Evolutionary conservation across 2,797 vertebrate genomes (phyloP).

Genomic region (Myotis findleyi): DNA sequence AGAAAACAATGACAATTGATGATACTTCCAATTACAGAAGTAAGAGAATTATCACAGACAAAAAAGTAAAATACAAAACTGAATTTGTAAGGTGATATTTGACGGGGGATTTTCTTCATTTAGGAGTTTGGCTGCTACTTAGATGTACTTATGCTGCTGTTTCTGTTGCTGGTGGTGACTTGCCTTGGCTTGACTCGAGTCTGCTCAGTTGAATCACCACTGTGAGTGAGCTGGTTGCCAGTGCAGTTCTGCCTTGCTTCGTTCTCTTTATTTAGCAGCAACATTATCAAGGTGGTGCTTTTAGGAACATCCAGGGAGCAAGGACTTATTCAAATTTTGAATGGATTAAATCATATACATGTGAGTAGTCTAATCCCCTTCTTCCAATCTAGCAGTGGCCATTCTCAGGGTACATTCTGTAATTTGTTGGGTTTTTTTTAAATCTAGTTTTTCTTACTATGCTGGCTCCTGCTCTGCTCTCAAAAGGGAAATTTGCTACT

Average conservation of each 20-base stretch:
- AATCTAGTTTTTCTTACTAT: not conserved
- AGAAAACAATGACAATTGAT: not conserved
- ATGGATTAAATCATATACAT: not conserved
- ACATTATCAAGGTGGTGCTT: not conserved
- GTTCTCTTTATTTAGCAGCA: not conserved
- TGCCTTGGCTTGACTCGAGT: not conserved
- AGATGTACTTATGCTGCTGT: not conserved
- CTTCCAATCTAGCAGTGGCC: not conserved
- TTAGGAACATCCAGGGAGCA: not conserved
- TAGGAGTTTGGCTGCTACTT: not conserved
- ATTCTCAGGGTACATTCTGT: not conserved
- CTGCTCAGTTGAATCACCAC: not conserved
- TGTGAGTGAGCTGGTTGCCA: not conserved
- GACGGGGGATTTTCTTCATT: conserved; percentile 16
- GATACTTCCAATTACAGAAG: not conserved
- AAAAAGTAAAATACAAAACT: not conserved
- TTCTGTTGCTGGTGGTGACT: not conserved
- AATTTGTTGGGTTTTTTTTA: not conserved
- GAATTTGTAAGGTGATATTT: not conserved
- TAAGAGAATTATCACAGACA: not conserved
- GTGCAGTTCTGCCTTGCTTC: not conserved
- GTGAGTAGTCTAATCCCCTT: not conserved
- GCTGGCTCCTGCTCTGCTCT: not conserved
- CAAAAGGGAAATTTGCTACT: not conserved
- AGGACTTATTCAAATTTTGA: not conserved